A percentile compares a stretch with the other conserved stretches of the same genome.
Conservation (phyloP, 1,140 invertebrate species). For the Sinonovacula constricta region DNA sequence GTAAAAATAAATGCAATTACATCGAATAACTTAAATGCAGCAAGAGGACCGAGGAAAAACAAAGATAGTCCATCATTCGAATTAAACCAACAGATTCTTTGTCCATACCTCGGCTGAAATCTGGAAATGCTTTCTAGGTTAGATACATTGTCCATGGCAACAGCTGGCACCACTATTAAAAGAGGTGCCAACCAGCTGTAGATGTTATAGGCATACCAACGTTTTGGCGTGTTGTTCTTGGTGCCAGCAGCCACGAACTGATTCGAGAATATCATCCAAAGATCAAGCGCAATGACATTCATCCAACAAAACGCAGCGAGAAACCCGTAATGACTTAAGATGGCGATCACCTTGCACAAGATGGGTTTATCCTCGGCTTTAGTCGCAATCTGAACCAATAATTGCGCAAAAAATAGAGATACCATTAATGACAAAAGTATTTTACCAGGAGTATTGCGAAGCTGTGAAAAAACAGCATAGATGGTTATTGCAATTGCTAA, state of each 20-base stretch:
- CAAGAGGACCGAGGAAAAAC: constrained; percentile 74
- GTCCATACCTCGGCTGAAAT: constrained; percentile 60
- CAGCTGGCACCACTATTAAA: constrained; percentile 76
- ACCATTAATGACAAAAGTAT: constrained; percentile 78
- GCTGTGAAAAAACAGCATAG: constrained; percentile 74
- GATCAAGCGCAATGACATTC: constrained; percentile 81
- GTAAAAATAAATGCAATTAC: constrained; percentile 68
- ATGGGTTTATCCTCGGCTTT: not conserved
- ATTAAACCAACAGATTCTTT: constrained; percentile 78
- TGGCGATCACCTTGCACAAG: constrained; percentile 71
- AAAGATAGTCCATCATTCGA: constrained; percentile 60
- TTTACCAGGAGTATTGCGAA: constrained; percentile 80
- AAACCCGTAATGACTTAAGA: constrained; percentile 80
- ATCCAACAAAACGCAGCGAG: constrained; percentile 82
- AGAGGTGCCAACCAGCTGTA: constrained; percentile 80
- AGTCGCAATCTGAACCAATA: constrained; percentile 77
- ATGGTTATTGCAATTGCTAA: constrained; percentile 68
- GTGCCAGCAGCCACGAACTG: constrained; percentile 43
- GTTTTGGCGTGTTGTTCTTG: constrained; percentile 44
- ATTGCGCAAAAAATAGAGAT: constrained; percentile 78
- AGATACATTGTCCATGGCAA: constrained; percentile 77
- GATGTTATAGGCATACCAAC: constrained; percentile 80
- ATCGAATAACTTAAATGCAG: constrained; percentile 70
- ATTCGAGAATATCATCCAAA: constrained; percentile 82
- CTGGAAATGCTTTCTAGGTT: not conserved